Evolutionary conservation across 2,888 invertebrate species (phyloP).

Genomic region (Orthosia cruda): DNA sequence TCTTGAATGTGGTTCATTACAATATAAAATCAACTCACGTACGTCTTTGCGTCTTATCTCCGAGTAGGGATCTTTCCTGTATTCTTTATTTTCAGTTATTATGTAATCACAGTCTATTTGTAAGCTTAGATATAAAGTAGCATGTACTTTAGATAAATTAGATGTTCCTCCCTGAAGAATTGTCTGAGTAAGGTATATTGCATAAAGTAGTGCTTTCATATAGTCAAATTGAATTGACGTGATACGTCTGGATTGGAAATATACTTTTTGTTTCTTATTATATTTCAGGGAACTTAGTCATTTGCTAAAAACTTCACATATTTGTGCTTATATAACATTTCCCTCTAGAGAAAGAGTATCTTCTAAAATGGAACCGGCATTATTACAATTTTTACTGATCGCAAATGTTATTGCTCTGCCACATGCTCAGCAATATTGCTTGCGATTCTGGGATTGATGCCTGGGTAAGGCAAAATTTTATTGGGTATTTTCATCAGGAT

Average conservation of each 20-base stretch:
- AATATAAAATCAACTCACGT: constrained; percentile 18
- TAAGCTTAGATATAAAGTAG: constrained; percentile 3
- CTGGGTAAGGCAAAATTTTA: too few species aligned
- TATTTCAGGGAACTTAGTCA: not conserved
- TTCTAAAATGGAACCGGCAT: not conserved
- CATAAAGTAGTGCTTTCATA: not conserved
- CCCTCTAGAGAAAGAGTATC: not conserved
- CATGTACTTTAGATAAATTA: constrained; percentile 11
- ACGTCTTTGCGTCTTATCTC: not conserved
- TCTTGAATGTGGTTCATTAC: constrained; percentile 35
- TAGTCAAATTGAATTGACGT: not conserved
- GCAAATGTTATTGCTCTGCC: too few species aligned
- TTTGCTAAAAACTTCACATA: not conserved
- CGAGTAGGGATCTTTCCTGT: not conserved
- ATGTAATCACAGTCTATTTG: constrained; percentile 14
- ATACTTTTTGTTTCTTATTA: not conserved
- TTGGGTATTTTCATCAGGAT: too few species aligned
- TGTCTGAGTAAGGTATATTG: not conserved
- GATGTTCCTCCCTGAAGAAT: not conserved
- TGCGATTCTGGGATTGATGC: too few species aligned
- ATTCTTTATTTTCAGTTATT: constrained; percentile 9
- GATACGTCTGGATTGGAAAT: not conserved
- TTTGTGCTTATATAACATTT: not conserved
- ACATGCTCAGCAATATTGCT: too few species aligned
- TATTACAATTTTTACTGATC: not conserved